phyloP scores from a whole-genome alignment of 2,888 invertebrate genomes.

The Cataglyphis livida region DNA sequence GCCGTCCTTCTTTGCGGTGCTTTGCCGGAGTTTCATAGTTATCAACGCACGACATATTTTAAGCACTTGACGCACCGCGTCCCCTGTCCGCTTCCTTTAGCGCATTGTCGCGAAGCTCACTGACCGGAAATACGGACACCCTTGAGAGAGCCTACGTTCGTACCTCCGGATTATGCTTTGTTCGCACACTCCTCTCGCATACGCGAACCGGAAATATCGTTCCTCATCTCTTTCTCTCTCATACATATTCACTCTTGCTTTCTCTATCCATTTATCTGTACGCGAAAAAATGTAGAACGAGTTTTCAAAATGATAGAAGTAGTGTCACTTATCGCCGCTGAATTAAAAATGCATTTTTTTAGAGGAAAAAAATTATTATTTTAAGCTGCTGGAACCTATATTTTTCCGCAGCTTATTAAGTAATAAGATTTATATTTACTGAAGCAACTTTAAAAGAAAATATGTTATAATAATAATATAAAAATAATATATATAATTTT shows the following conservation, averaged over 20 bases:
- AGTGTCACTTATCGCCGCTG: not conserved
- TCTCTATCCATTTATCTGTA: not conserved
- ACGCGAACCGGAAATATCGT: slow-evolving; percentile 30
- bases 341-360: not conserved
- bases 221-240: not conserved
- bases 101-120: slow-evolving; percentile 51
- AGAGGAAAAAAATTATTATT: not conserved
- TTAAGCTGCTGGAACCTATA: not conserved
- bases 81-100: slow-evolving; percentile 38
- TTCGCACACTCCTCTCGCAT: slow-evolving; percentile 13
- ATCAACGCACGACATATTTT: slow-evolving; percentile 55
- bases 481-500: not conserved
- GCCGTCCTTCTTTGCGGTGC: slow-evolving; percentile 36
- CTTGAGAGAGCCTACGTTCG: slow-evolving; percentile 45
- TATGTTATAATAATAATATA: not conserved
- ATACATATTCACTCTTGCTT: no score
- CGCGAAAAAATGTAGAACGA: slow-evolving; percentile 16
- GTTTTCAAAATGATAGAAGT: not conserved
- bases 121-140: slow-evolving; percentile 52
- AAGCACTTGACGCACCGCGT: slow-evolving; percentile 54
- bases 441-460: not conserved
- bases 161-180: slow-evolving; percentile 39
- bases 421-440: not conserved
- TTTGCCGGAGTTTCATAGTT: slow-evolving; percentile 31
- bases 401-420: not conserved